Evolutionary conservation across 2,113 vertebrate species (phyloP).

Genomic region (Nycticorax nycticorax): DNA sequence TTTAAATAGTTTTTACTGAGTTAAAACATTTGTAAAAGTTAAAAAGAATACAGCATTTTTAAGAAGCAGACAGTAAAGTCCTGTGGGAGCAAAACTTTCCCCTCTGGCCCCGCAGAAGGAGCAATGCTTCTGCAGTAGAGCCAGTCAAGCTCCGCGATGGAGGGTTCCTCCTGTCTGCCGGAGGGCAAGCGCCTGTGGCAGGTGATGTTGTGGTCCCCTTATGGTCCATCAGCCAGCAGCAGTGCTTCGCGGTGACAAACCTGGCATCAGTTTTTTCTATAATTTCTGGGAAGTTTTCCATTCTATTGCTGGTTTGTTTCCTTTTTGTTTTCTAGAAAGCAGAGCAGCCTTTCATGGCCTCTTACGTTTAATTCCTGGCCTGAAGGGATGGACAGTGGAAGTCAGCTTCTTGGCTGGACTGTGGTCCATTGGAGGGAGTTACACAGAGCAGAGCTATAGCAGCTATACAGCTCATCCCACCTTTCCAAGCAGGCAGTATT

Average conservation of each 20-base stretch:
- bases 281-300: background rate
- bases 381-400: background rate
- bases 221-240: background rate
- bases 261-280: background rate
- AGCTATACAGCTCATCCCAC: background rate
- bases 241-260: background rate
- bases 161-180: background rate
- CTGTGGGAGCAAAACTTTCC: background rate
- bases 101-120: background rate
- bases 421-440: background rate
- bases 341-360: background rate
- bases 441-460: background rate
- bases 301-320: background rate
- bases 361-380: background rate
- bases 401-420: background rate
- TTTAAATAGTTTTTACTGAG: slow-evolving; percentile 28
- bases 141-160: background rate
- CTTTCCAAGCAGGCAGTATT: background rate
- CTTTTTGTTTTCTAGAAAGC: background rate
- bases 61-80: background rate
- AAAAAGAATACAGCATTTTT: slow-evolving; percentile 11
- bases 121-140: background rate
- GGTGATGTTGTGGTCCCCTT: background rate
- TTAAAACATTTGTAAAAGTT: slow-evolving; percentile 26
- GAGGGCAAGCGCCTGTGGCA: background rate